A percentile compares a stretch with the other conserved stretches of the same genome.
These are phyloP conservation scores for Pinna nobilis DNA, from an alignment of 1,140 invertebrate genomes.

Conservation along the genomic window DNA sequence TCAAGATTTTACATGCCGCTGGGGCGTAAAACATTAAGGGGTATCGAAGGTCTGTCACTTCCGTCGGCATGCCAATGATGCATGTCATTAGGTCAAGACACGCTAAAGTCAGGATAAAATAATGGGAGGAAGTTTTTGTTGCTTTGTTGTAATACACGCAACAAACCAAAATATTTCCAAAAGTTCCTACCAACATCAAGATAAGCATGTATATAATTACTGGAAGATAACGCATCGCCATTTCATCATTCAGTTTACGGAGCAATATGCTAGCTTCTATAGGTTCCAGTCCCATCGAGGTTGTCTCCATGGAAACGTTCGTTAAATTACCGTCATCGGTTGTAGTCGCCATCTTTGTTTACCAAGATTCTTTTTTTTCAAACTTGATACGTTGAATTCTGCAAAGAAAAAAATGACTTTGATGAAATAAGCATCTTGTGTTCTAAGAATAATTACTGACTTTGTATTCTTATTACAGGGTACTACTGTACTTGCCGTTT, in stretches of 20 bases:
- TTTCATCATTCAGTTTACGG: constrained; percentile 54
- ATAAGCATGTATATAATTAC: constrained; percentile 65
- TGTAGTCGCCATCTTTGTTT: not conserved
- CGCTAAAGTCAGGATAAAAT: constrained; percentile 68
- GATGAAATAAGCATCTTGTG: not conserved
- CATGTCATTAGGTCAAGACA: constrained; percentile 69
- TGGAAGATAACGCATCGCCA: constrained; percentile 64
- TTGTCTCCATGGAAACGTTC: constrained; percentile 2
- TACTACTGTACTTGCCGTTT: no score
- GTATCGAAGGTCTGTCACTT: constrained; percentile 66
- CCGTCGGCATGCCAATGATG: constrained; percentile 67
- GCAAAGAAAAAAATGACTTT: not conserved
- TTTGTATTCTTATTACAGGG: no score
- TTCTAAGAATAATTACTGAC: no score
- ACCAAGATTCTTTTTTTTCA: not conserved
- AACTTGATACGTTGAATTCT: not conserved
- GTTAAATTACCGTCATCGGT: not conserved
- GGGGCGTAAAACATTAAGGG: constrained; percentile 68
- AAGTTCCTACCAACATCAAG: constrained; percentile 62
- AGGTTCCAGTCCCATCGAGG: not conserved
- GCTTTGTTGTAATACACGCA: constrained; percentile 62
- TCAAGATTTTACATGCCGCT: constrained; percentile 65
- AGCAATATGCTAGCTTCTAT: constrained; percentile 8
- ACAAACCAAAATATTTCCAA: constrained; percentile 65
- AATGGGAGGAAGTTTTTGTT: constrained; percentile 65